Evolutionary conservation across 2,888 invertebrate genomes (phyloP), one percentile per base, ranked within the genome.

Genomic region (Agriopis aurantiaria): DNA sequence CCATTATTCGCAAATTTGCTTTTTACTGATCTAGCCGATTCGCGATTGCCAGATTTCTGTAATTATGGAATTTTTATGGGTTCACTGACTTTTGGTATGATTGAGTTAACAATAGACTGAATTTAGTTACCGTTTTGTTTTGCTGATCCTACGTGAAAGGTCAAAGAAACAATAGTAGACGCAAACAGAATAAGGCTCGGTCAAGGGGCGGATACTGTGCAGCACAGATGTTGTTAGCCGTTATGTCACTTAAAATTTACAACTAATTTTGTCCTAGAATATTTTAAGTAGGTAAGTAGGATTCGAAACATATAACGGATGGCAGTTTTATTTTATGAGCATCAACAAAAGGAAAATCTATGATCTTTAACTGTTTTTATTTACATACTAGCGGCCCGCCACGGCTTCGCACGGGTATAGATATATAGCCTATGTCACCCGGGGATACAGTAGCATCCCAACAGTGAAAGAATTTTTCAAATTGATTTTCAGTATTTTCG

Each of bases 1-100:
- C 43, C 23, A 65, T 71, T 69, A 68, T 59, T 51, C 5, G 60
- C 59, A 56, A 70, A 72, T 70, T 70, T 63, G 48, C 71, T 66
- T 67, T 69, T 73, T 71, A 33, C 17, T 41, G 8, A 46, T 8
- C 52, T 52, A 33, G 5, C 58, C 61, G 10, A n/a, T 41, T 5
- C 33, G 5, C 33, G 23, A 33, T 45, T 14, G 10, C 9, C 40
- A 53, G 49, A 51, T 49, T 59, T 60, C 53, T 43, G 43, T 57
- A 55, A 59, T 63, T 8, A 48, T 62, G 43, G 48, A 56, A 55
- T 8, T 49, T 59, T 58, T 62, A 45, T 33, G 55, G 61, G 70
- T 71, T 71, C 70, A 71, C 17, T 71, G 59, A 66, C 66, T 43
- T 11, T 57, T 14, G 53, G 23, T 40, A 68, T 46, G 53, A 33